phyloP scores from a whole-genome alignment of 2,113 vertebrate species.

The Galemys pyrenaicus region DNA sequence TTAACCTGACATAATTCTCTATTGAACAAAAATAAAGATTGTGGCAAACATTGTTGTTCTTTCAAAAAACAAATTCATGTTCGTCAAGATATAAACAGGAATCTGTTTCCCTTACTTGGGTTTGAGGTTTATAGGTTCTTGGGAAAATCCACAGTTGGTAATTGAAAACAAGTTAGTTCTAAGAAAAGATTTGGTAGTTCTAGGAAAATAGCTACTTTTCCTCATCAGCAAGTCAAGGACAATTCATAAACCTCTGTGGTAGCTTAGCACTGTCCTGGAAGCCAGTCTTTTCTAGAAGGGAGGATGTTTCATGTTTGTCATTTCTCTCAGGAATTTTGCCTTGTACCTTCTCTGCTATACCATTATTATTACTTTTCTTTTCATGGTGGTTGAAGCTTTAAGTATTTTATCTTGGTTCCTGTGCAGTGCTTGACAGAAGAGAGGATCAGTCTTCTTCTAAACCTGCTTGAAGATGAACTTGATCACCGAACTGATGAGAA shows the following conservation, averaged over 20 bases:
- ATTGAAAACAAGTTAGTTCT: conserved; percentile 4
- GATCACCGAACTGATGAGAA: conserved; percentile 81
- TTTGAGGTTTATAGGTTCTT: conserved; percentile 40
- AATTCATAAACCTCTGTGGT: background rate
- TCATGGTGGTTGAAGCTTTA: background rate
- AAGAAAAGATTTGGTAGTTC: background rate
- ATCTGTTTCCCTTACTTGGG: background rate
- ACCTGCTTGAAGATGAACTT: conserved; percentile 91
- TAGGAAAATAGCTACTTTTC: background rate
- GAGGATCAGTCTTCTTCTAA: conserved; percentile 88
- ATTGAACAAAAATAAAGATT: conserved; percentile 20
- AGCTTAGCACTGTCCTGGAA: background rate
- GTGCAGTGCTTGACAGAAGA: conserved; percentile 92
- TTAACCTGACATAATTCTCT: background rate
- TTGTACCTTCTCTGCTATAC: background rate
- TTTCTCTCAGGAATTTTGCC: background rate
- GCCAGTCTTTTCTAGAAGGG: background rate
- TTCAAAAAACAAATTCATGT: conserved; percentile 5
- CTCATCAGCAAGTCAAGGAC: background rate
- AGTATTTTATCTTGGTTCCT: background rate
- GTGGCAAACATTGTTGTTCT: background rate
- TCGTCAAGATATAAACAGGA: background rate
- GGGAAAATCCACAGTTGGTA: background rate
- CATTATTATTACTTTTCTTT: background rate
- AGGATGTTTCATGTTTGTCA: background rate